Evolutionary conservation across 2,888 invertebrate species (phyloP).

Genomic region (Antitype chi): DNA sequence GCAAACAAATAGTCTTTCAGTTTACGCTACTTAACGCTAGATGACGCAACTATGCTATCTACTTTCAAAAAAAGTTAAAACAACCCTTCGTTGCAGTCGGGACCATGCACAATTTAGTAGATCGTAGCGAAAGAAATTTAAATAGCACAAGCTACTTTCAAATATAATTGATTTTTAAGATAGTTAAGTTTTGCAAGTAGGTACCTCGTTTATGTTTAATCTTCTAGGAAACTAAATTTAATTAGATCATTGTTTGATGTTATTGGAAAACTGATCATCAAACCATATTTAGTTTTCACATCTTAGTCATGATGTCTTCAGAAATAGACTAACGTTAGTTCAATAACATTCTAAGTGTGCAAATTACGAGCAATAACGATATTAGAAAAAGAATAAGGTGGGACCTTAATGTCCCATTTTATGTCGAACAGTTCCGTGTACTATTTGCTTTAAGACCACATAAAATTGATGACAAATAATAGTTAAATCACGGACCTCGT

Average conservation of each 20-base stretch:
- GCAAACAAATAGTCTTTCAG: background rate
- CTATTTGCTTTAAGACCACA: conserved; percentile 87
- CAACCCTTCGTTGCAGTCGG: background rate
- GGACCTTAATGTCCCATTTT: conserved; percentile 70
- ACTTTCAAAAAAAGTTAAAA: background rate
- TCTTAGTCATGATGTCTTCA: background rate
- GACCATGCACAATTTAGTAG: background rate
- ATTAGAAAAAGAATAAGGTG: conserved; percentile 56
- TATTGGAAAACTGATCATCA: no score
- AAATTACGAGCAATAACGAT: conserved; percentile 44
- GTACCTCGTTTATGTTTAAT: background rate
- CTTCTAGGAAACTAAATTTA: background rate
- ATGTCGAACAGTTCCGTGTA: conserved; percentile 75
- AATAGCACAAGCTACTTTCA: background rate
- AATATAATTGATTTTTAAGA: background rate
- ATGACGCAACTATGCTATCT: conserved; percentile 9
- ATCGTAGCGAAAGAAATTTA: background rate
- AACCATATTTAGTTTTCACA: background rate
- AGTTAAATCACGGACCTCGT: conserved; percentile 89
- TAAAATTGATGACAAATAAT: conserved; percentile 91
- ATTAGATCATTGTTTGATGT: background rate
- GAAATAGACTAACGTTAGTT: conserved; percentile 10
- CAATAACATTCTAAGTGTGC: conserved; percentile 28
- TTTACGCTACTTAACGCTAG: conserved; percentile 48
- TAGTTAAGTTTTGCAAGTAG: background rate